Percentiles rank a stretch among this genome's conserved stretches.
phyloP scores from a whole-genome alignment of 2,888 invertebrate species.

The Pristionchus exspectatus region DNA sequence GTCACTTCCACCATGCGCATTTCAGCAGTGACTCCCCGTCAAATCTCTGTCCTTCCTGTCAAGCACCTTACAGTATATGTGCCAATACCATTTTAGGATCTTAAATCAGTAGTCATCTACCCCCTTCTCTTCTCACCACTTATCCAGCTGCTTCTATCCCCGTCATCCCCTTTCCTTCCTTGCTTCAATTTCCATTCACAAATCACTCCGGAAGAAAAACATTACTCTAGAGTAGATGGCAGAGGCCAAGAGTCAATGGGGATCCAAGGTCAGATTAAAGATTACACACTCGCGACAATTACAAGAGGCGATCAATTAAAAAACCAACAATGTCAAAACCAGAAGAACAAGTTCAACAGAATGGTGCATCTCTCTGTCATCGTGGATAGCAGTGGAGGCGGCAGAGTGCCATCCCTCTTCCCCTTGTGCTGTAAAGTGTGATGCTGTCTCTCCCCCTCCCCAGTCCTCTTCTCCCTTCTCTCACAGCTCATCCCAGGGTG shows the following conservation, averaged over 20 bases:
- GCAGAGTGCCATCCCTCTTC: slow-evolving; percentile 49
- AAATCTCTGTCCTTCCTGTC: too few relatives aligned
- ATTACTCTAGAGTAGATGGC: slow-evolving; percentile 6
- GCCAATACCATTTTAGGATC: background rate
- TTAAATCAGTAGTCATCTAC: background rate
- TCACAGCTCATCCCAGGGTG: slow-evolving; percentile 31
- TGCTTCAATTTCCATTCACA: slow-evolving; percentile 23
- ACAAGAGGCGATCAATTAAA: background rate
- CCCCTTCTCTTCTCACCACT: background rate
- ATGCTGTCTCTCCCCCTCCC: slow-evolving; percentile 20
- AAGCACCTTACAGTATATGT: background rate
- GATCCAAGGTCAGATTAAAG: background rate
- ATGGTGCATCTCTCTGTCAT: background rate
- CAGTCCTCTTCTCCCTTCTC: slow-evolving; percentile 33
- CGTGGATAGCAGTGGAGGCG: slow-evolving; percentile 42
- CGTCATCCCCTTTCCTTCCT: background rate
- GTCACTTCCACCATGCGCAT: background rate
- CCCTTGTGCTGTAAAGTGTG: slow-evolving; percentile 48
- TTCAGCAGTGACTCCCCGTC: background rate
- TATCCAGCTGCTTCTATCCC: background rate
- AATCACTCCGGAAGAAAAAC: slow-evolving; percentile 20
- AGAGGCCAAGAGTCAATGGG: background rate
- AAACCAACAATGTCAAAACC: background rate
- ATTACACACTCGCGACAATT: background rate
- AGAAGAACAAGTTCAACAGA: background rate